Evolutionary conservation across 2,797 vertebrate genomes (phyloP).

Genomic region (Notamacropus eugenii): DNA sequence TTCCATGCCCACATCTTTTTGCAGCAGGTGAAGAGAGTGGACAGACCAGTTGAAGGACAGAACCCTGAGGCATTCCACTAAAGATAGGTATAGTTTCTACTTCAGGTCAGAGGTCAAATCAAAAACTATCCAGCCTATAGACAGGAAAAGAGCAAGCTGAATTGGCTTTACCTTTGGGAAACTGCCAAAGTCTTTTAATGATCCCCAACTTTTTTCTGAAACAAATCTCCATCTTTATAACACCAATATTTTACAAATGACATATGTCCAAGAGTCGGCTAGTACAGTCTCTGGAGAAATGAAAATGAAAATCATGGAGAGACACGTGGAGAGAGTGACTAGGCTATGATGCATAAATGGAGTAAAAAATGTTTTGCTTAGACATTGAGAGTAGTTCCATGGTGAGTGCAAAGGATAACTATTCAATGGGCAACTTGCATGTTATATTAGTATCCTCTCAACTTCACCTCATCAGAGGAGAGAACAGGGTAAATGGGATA

Average conservation of each 20-base stretch:
- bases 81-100: constrained; percentile 22
- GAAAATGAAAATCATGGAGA: neutral
- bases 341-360: neutral
- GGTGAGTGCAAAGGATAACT: neutral
- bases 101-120: constrained; percentile 33
- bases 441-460: neutral
- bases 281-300: neutral
- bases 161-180: neutral
- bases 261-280: neutral
- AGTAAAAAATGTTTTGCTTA: neutral
- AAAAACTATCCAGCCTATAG: constrained; percentile 24
- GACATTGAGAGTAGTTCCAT: neutral
- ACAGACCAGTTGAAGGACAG: neutral
- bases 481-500: neutral
- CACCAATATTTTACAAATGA: neutral
- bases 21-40: neutral
- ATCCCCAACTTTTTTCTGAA: neutral
- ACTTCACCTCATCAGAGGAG: neutral
- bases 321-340: neutral
- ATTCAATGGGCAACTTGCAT: neutral
- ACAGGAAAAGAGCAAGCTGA: neutral
- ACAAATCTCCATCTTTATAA: neutral
- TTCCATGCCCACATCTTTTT: neutral
- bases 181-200: neutral
- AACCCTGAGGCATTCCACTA: neutral